A percentile compares a stretch with the other conserved stretches of the same genome.
phyloP scores from a whole-genome alignment of 2,113 vertebrate species.

The Podocnemis expansa region DNA sequence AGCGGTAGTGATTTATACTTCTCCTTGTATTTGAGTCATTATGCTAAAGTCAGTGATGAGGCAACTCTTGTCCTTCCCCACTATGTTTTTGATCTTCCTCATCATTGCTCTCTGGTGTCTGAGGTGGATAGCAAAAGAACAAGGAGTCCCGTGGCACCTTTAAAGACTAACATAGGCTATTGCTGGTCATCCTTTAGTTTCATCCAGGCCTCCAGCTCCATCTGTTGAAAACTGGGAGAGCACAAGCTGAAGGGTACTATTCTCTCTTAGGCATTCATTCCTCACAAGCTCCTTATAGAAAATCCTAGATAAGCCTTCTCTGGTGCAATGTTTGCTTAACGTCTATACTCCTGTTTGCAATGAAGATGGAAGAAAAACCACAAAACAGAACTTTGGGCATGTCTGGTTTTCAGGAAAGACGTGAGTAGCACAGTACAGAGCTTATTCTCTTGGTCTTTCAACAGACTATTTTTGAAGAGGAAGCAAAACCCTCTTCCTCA shows the following conservation, averaged over 20 bases:
- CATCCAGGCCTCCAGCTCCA: rapidly evolving
- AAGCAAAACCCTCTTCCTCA: background rate
- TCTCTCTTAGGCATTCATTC: background rate
- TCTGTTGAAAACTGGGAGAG: background rate
- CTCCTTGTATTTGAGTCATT: background rate
- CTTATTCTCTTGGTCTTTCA: background rate
- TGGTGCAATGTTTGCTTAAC: rapidly evolving
- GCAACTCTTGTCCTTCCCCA: background rate
- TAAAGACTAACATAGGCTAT: too few species aligned
- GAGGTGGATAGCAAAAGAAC: too few species aligned
- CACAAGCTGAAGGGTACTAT: rapidly evolving
- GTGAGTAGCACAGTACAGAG: background rate
- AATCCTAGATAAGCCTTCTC: background rate
- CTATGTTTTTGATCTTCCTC: background rate
- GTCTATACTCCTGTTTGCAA: background rate
- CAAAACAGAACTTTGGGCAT: background rate
- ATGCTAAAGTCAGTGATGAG: background rate
- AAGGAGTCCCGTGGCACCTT: too few species aligned
- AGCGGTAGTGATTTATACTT: background rate
- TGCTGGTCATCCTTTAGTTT: background rate
- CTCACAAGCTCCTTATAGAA: background rate
- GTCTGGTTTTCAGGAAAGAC: background rate
- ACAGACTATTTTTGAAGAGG: background rate
- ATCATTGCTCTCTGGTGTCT: rapidly evolving
- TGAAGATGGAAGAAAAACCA: background rate